These are phyloP conservation scores for Gila robusta DNA, from an alignment of 2,797 vertebrate genomes.

Conservation along the genomic window DNA sequence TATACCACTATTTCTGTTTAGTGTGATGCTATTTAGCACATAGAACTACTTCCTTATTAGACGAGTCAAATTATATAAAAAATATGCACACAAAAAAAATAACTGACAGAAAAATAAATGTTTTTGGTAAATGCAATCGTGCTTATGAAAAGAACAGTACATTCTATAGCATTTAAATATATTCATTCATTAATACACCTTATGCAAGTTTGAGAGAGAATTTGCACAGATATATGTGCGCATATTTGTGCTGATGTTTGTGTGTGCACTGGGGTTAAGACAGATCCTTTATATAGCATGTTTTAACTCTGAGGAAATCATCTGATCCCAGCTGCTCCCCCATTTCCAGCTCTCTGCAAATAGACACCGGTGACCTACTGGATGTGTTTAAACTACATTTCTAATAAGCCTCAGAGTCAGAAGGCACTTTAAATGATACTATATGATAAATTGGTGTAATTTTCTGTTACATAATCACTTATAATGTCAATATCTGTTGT, in stretches of 20 bases:
- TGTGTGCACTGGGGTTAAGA: conserved; percentile 21
- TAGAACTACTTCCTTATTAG: no score
- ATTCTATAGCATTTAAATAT: not conserved
- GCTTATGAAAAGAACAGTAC: not conserved
- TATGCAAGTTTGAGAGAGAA: conserved; percentile 7
- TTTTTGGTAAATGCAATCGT: no score
- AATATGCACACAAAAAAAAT: not conserved
- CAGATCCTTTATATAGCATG: conserved; percentile 51
- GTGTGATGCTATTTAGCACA: not conserved
- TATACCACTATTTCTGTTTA: not conserved
- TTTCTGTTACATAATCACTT: conserved; percentile 29
- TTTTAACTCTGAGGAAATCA: conserved; percentile 43
- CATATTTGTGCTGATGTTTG: conserved; percentile 1
- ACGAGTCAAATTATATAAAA: not conserved
- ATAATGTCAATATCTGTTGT: conserved; percentile 34
- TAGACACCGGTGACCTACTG: conserved; percentile 54
- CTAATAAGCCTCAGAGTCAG: conserved; percentile 8
- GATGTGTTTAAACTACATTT: conserved; percentile 44
- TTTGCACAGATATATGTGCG: not conserved
- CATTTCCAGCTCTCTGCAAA: conserved; percentile 37
- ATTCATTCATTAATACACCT: conserved; percentile 3
- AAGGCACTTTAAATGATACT: conserved; percentile 24
- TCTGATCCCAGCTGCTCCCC: conserved; percentile 46
- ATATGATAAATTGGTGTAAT: conserved; percentile 12
- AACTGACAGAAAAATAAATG: not conserved